These are phyloP conservation scores for Acipenser ruthenus DNA, from an alignment of 2,797 vertebrate species.

Conservation along the genomic window DNA sequence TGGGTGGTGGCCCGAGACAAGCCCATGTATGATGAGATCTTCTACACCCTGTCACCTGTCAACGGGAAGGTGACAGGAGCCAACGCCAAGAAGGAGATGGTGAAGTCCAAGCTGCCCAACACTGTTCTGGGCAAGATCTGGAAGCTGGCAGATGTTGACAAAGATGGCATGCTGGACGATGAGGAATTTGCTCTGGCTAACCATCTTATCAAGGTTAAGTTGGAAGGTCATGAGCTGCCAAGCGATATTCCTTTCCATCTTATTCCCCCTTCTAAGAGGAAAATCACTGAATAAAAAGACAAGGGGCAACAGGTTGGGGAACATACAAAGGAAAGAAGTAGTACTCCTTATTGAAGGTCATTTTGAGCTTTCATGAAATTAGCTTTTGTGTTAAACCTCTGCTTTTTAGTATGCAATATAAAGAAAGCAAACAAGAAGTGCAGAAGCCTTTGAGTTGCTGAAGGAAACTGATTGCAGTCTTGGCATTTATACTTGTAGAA, in stretches of 20 bases:
- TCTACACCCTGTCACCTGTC: constrained; percentile 63
- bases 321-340: background rate
- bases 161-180: constrained; percentile 53
- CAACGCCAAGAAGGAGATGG: constrained; percentile 72
- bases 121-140: constrained; percentile 70
- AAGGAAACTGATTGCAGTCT: too few species aligned
- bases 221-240: constrained; percentile 93
- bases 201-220: constrained; percentile 95
- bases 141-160: constrained; percentile 71
- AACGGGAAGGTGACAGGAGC: constrained; percentile 71
- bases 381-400: too few species aligned
- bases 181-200: constrained; percentile 56
- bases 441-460: too few species aligned
- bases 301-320: background rate
- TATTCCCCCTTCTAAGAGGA: constrained; percentile 90
- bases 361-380: too few species aligned
- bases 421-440: too few species aligned
- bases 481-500: too few species aligned
- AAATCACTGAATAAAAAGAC: constrained; percentile 57
- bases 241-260: constrained; percentile 84
- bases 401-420: too few species aligned
- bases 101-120: constrained; percentile 70
- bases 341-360: too few species aligned
- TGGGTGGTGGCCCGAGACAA: constrained; percentile 73
- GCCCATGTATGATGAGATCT: constrained; percentile 72